Evolutionary conservation across 2,797 vertebrate species (phyloP).

Genomic region (Rhinella marina): DNA sequence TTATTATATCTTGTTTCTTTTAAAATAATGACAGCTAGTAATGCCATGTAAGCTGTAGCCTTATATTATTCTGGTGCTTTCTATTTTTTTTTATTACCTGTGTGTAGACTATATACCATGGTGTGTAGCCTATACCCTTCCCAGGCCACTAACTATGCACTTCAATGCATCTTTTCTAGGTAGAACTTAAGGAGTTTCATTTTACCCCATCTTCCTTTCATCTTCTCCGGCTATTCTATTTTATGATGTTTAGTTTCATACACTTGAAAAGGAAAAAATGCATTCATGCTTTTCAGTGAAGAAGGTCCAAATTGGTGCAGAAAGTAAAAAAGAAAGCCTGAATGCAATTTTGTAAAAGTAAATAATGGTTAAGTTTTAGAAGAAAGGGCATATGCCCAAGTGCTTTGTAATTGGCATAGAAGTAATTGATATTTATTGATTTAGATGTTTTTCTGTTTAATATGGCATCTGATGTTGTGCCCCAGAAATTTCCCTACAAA

Average conservation of each 20-base stretch:
- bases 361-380: background rate
- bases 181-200: slow-evolving; percentile 1
- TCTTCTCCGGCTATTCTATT: background rate
- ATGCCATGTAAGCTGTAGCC: background rate
- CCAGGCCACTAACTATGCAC: background rate
- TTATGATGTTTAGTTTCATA: background rate
- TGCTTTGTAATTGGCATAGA: background rate
- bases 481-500: background rate
- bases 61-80: background rate
- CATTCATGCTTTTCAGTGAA: slow-evolving; percentile 2
- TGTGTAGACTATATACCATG: background rate
- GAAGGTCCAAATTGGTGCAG: slow-evolving; percentile 14
- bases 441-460: background rate
- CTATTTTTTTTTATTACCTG: background rate
- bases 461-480: background rate
- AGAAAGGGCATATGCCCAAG: background rate
- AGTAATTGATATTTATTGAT: background rate
- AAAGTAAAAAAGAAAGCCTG: slow-evolving; percentile 15
- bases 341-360: slow-evolving; percentile 15
- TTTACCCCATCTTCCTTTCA: slow-evolving; percentile 16
- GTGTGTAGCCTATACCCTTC: background rate
- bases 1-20: background rate
- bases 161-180: background rate
- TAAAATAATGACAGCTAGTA: background rate
- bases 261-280: slow-evolving; percentile 9